Evolutionary conservation across 1,140 invertebrate genomes (phyloP).

Genomic region (Drosophila equinoxialis): DNA sequence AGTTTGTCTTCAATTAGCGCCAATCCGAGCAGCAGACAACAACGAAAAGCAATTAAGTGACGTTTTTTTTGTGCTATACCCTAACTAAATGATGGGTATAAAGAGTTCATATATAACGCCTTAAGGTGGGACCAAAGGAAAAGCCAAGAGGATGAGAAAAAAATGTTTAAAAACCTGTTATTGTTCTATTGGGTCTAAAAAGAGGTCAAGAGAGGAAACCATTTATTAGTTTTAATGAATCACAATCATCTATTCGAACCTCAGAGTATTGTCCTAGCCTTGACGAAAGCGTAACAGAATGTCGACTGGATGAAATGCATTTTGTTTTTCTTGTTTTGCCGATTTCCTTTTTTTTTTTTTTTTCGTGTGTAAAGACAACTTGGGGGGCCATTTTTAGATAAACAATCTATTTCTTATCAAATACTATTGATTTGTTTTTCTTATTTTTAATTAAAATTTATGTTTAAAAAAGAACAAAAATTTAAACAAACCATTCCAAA

Average conservation of each 20-base stretch:
- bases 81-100: conserved; percentile 22
- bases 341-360: background rate
- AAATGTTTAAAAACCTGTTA: too few species aligned
- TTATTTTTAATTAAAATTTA: conserved; percentile 15
- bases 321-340: background rate
- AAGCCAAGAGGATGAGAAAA: too few species aligned
- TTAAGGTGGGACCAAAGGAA: too few species aligned
- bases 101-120: too few species aligned
- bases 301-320: background rate
- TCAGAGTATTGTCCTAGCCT: too few species aligned
- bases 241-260: too few species aligned
- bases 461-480: background rate
- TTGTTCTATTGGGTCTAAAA: too few species aligned
- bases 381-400: conserved; percentile 3
- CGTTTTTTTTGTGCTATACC: conserved; percentile 25
- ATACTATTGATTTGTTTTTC: conserved; percentile 22
- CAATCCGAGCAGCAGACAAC: conserved; percentile 65
- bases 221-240: too few species aligned
- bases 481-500: background rate
- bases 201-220: too few species aligned
- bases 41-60: conserved; percentile 79
- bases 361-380: background rate
- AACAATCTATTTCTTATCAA: conserved; percentile 40
- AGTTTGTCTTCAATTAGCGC: conserved; percentile 78
- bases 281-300: background rate